Evolutionary conservation across 2,888 invertebrate genomes (phyloP).

Genomic region (Bellardia bayeri): DNA sequence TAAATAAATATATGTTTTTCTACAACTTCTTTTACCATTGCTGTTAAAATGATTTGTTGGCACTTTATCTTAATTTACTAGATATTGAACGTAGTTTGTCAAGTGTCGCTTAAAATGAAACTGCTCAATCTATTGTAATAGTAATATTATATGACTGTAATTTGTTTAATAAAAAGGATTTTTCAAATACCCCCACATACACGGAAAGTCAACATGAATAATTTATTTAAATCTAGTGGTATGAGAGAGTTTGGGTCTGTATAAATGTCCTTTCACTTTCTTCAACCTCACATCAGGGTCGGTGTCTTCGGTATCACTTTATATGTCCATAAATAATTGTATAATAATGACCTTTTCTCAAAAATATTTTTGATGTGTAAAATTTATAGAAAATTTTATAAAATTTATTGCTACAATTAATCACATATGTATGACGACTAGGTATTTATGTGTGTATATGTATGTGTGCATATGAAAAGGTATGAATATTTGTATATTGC

Average conservation of each 20-base stretch:
- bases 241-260: neutral
- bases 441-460: neutral
- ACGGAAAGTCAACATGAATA: constrained; percentile 52
- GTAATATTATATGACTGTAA: constrained; percentile 45
- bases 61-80: constrained; percentile 16
- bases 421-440: constrained; percentile 54
- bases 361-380: constrained; percentile 67
- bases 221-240: constrained; percentile 29
- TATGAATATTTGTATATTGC: neutral
- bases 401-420: constrained; percentile 72
- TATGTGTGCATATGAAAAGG: neutral
- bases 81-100: constrained; percentile 53
- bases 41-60: neutral
- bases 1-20: neutral
- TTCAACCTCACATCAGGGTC: neutral
- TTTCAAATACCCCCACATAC: constrained; percentile 16
- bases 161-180: constrained; percentile 62
- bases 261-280: constrained; percentile 10
- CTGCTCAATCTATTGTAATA: constrained; percentile 54
- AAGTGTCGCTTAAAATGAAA: constrained; percentile 57
- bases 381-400: constrained; percentile 72
- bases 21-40: neutral
- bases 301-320: constrained; percentile 58
- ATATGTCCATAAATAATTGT: constrained; percentile 71
- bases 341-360: constrained; percentile 69